Conservation (phyloP, 30 jellyfish, hydroid and myxozoan species). For the Mastigias papua region DNA sequence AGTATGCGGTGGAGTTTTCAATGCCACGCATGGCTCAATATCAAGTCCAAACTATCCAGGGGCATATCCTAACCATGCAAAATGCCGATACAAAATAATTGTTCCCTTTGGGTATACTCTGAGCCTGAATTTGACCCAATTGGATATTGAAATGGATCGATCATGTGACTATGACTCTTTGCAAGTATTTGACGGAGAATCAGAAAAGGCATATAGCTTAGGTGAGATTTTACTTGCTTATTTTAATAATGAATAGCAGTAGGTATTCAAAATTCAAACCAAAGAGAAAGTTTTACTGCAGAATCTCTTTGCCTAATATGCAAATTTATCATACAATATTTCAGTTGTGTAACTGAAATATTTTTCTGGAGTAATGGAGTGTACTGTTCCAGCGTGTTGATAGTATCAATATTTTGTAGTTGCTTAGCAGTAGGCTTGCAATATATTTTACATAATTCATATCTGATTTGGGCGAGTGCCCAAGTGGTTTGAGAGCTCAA, state of each 20-base stretch:
- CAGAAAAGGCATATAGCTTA: conserved; percentile 53
- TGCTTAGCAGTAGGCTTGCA: too few species aligned
- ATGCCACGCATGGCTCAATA: conserved; percentile 58
- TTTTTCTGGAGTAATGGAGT: too few species aligned
- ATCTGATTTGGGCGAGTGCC: too few species aligned
- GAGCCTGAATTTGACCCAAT: conserved; percentile 31
- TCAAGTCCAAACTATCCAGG: conserved; percentile 78
- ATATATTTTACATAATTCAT: too few species aligned
- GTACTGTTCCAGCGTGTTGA: too few species aligned
- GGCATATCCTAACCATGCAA: conserved; percentile 60
- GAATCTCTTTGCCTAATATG: too few species aligned
- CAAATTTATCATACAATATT: too few species aligned
- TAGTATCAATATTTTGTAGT: too few species aligned
- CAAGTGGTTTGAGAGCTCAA: too few species aligned
- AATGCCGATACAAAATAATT: conserved; percentile 41
- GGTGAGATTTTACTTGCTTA: conserved; percentile 49
- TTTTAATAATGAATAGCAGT: not conserved
- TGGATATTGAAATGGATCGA: conserved; percentile 65
- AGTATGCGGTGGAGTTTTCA: conserved; percentile 76
- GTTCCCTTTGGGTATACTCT: conserved; percentile 63
- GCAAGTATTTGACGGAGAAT: conserved; percentile 54
- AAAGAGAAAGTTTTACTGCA: too few species aligned
- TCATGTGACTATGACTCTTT: conserved; percentile 58
- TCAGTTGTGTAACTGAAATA: too few species aligned
- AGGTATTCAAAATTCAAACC: too few species aligned